Conservation (phyloP, 2,797 vertebrate genomes). For the Pogonophryne albipinna region DNA sequence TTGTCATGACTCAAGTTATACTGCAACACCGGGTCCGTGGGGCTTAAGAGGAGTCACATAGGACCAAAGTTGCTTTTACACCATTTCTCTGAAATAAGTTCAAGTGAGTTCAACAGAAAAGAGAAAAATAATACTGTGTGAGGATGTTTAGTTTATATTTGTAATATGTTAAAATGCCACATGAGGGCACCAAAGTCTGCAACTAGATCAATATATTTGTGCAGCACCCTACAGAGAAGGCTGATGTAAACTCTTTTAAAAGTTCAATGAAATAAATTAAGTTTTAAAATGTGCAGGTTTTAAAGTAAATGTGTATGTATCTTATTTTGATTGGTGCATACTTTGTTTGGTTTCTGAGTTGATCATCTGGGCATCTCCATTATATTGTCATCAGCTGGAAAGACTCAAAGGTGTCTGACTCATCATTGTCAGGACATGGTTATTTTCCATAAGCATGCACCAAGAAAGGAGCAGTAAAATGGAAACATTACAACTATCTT, state of each 20-base stretch:
- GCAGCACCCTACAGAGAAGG: neutral
- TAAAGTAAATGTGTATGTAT: neutral
- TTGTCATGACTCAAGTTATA: no score
- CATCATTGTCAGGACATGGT: conserved; percentile 42
- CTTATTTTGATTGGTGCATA: neutral
- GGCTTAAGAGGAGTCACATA: neutral
- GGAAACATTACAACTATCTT: neutral
- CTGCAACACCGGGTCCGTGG: no score
- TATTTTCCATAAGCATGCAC: neutral
- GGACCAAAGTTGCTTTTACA: neutral
- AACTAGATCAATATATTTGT: neutral
- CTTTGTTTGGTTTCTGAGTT: neutral
- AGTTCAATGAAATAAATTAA: neutral
- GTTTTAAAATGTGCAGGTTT: neutral
- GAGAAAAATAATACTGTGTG: neutral
- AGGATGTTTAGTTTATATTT: neutral
- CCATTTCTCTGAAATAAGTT: neutral
- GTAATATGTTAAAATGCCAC: conserved; percentile 44
- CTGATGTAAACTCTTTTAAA: neutral
- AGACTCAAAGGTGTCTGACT: conserved; percentile 63
- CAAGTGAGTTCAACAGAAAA: neutral
- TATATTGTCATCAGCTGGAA: conserved; percentile 27
- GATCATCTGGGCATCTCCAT: conserved; percentile 26
- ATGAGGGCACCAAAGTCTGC: conserved; percentile 50
- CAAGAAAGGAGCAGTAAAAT: neutral